Evolutionary conservation across 2,797 vertebrate species (phyloP), one percentile per base, ranked within the genome.

Genomic region (Diglossa cyanea): DNA sequence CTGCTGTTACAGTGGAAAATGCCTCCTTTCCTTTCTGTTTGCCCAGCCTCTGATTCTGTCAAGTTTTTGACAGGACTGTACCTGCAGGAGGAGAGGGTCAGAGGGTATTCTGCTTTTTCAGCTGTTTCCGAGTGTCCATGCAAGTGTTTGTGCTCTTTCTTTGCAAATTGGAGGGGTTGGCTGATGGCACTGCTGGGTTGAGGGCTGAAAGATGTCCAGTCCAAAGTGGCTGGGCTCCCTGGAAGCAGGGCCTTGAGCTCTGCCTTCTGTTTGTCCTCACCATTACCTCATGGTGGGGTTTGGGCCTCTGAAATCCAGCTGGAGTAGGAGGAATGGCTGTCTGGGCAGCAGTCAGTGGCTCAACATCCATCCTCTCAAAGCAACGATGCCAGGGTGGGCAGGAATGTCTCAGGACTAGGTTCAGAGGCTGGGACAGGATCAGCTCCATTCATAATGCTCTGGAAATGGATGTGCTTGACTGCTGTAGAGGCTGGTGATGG

Each of bases 41-140:
- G 47, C 17, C 35, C 4, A 6, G 14, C 15, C 9, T 88, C 39
- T 60, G 50, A 0, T 1, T 70, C 76, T 79, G 63, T 24, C 30
- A 20, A 1, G 0, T 47, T 74, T 62, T 78, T 1, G 0, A 1
- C 2, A 8, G 17, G 28, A 17, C 44, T 68, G 58, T 35, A 17
- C 14, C 13, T 70, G 47, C 23, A 45, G 37, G 31, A 54, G 61
- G 13, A 71, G 40, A 10, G 54, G 17, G 11, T 20, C n/a, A 35
- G 62, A 58, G 25, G 16, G 12, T 57, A 14, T 67, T 10, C 14
- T 73, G 13, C 17, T 19, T 79, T 74, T 48, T 53, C 6, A 8
- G 4, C 40, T 63, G 25, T 5, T 86, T 31, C 13, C 28, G 24
- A 45, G 42, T 17, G 26, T 48, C 26, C 3, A 2, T 2, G 4